These are phyloP conservation scores for Sinocyclocheilus anophthalmus DNA, from an alignment of 2,113 vertebrate genomes.

Conservation along the genomic window DNA sequence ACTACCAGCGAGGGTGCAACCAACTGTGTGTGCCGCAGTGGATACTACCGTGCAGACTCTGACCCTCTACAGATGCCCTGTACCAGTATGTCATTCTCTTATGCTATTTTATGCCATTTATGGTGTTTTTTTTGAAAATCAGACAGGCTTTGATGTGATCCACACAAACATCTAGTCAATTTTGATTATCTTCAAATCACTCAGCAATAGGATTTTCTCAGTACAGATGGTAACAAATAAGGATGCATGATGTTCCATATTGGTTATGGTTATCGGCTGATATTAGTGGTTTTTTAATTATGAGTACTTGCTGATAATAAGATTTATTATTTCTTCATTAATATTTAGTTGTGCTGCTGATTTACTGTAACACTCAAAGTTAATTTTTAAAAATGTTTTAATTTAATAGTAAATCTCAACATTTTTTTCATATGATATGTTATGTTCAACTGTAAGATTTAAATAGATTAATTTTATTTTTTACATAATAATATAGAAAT, in stretches of 20 bases:
- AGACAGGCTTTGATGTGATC: constrained; percentile 4
- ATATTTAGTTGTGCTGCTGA: background rate
- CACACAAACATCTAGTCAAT: background rate
- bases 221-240: background rate
- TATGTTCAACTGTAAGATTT: background rate
- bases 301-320: background rate
- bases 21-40: constrained; percentile 85
- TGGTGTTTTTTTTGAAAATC: background rate
- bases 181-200: background rate
- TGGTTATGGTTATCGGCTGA: background rate
- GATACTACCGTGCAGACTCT: constrained; percentile 86
- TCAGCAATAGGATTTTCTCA: background rate
- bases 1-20: constrained; percentile 88
- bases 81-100: constrained; percentile 81
- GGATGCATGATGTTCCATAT: background rate
- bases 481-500: background rate
- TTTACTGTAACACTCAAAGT: background rate
- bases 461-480: background rate
- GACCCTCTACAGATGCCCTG: constrained; percentile 91
- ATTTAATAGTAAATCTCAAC: background rate
- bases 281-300: background rate
- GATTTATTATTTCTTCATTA: background rate
- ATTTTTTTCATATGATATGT: background rate
- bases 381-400: background rate
- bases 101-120: constrained; percentile 19